A percentile compares a stretch with the other conserved stretches of the same genome.
These are phyloP conservation scores for Tetragonula carbonaria DNA, from an alignment of 2,888 invertebrate genomes.

Conservation along the genomic window DNA sequence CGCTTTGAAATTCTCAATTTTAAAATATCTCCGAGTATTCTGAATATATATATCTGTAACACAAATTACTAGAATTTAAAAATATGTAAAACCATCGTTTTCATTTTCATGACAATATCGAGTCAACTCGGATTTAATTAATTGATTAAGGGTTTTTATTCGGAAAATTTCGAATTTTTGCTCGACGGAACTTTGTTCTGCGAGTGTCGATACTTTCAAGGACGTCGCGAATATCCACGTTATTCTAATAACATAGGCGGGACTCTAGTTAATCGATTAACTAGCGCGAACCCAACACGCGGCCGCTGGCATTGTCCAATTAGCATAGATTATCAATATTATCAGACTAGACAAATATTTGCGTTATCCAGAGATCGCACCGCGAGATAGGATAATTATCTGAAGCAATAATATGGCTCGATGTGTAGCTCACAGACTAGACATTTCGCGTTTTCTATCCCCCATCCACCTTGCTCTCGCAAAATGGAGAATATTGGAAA, in stretches of 20 bases:
- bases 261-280: constrained; percentile 47
- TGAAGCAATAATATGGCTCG: constrained; percentile 22
- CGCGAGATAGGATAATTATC: constrained; percentile 33
- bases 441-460: not conserved
- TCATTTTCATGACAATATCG: too few relatives aligned
- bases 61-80: too few relatives aligned
- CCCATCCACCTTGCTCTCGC: not conserved
- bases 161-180: too few relatives aligned
- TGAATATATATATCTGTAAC: too few relatives aligned
- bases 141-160: too few relatives aligned
- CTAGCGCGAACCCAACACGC: constrained; percentile 26
- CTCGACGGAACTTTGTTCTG: not conserved
- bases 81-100: too few relatives aligned
- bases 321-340: constrained; percentile 58
- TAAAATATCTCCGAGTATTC: too few relatives aligned
- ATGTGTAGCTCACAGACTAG: not conserved
- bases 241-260: constrained; percentile 40
- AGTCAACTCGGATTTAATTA: too few relatives aligned
- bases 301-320: constrained; percentile 33
- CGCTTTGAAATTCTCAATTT: too few relatives aligned
- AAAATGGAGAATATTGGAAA: not conserved
- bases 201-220: not conserved
- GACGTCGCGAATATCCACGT: not conserved
- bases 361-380: constrained; percentile 33
- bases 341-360: constrained; percentile 50